Evolutionary conservation across 2,888 invertebrate species (phyloP), one percentile per base, ranked within the genome.

Genomic region (Amphipyra berbera): DNA sequence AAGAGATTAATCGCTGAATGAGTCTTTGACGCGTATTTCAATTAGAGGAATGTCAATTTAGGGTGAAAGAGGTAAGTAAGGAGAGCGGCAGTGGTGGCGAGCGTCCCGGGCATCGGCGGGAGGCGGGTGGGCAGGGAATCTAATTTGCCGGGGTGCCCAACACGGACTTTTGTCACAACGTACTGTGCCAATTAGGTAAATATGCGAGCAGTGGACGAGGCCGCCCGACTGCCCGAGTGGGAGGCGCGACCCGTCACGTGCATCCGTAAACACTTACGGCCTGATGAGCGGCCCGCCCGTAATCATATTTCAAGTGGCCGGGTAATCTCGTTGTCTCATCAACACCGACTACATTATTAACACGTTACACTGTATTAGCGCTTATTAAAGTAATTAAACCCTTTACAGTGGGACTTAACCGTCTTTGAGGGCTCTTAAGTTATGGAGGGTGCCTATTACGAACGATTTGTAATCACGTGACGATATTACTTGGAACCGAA

Each of bases 161-260:
- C 82, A 82, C 85, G 90, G 89, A 91, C 90, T 93, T 93, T 93
- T 93, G 93, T 93, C 90, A 89, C 88, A 88, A 86, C 79, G 87
- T 85, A 87, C 85, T 88, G 87, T 82, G 81, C 88, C 94, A 94
- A 94, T 94, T 94, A 94, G 89, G 90, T 91, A 93, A 93, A 94
- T 92, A 92, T 86, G 89, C 82, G 79, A 75, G 70, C 74, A 76
- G 79, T 75, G 82, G 79, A 68, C 77, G 74, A 69, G 60, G 67
- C 75, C 61, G 63, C 63, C 59, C 79, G 80, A 46, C 53, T 44
- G 52, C 52, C 53, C 54, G 54, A 54, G 68, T 44, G 74, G 59
- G 61, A 73, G 64, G 68, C 60, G 58, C 78, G 81, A 78, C 80
- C 79, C 86, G 88, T 86, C 89, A 87, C 87, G 87, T 89, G 90